Conservation (phyloP, 2,888 invertebrate genomes). For the Drosophila aldrichi region DNA sequence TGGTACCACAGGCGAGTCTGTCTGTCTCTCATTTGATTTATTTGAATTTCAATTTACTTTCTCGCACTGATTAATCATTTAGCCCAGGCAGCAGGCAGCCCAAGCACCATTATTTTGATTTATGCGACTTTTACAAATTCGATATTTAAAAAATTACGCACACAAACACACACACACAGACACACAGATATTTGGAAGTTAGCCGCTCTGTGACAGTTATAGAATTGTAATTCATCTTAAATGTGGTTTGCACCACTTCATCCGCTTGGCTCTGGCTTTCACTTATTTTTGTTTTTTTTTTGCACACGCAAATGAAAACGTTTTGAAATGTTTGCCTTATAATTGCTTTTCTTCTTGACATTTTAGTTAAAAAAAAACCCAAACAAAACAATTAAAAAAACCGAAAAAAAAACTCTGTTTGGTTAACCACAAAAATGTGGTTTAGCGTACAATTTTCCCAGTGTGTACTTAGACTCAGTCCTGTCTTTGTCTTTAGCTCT, state of each 20-base stretch:
- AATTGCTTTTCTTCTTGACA: conserved; percentile 73
- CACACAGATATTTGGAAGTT: conserved; percentile 63
- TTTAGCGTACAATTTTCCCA: conserved; percentile 30
- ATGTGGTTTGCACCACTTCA: conserved; percentile 52
- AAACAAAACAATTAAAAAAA: not conserved
- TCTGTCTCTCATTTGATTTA: conserved; percentile 72
- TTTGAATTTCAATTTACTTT: conserved; percentile 79
- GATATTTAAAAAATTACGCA: conserved; percentile 61
- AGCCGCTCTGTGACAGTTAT: conserved; percentile 77
- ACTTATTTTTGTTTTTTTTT: too few relatives aligned
- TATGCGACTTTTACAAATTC: conserved; percentile 66
- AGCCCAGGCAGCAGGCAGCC: conserved; percentile 35
- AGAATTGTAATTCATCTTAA: conserved; percentile 78
- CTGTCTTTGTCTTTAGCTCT: not conserved
- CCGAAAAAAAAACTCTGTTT: conserved; percentile 19
- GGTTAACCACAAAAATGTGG: conserved; percentile 46
- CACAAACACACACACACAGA: conserved; percentile 3
- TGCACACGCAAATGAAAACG: conserved; percentile 71
- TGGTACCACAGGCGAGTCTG: conserved; percentile 5
- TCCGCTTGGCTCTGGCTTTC: not conserved
- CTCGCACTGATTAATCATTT: conserved; percentile 75
- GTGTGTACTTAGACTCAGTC: conserved; percentile 18
- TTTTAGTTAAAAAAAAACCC: conserved; percentile 43
- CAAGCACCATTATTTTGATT: conserved; percentile 72
- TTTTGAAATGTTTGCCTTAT: conserved; percentile 63